phyloP scores from a whole-genome alignment of 2,888 invertebrate species.

The Punctoribates punctum region DNA sequence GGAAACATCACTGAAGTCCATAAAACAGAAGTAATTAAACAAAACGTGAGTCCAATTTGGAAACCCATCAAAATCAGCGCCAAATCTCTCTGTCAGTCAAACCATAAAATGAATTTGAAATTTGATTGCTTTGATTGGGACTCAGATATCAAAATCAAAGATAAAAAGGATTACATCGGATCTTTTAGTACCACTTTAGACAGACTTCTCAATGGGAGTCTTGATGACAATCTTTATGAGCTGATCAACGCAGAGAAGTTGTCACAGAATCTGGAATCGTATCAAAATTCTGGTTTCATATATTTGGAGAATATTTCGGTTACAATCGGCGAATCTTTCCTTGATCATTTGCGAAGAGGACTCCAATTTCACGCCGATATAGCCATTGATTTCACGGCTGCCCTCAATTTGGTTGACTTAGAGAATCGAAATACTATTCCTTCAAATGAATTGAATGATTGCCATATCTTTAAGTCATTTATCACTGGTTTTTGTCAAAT shows the following conservation, averaged over 20 bases:
- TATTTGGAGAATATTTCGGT: background rate
- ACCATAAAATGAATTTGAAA: background rate
- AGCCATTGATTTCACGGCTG: background rate
- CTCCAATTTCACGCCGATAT: background rate
- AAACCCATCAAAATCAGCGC: background rate
- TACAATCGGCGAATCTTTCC: background rate
- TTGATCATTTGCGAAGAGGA: background rate
- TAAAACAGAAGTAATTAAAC: background rate
- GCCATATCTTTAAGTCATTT: background rate
- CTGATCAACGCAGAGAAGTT: background rate
- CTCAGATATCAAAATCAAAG: background rate
- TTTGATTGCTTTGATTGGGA: slow-evolving; percentile 24
- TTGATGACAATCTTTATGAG: background rate
- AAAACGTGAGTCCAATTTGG: background rate
- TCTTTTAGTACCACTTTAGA: background rate
- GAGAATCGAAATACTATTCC: background rate
- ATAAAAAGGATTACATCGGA: background rate
- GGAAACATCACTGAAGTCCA: background rate
- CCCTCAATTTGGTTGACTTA: background rate
- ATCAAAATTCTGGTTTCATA: slow-evolving; percentile 4
- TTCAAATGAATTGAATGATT: background rate
- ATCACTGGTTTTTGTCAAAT: background rate
- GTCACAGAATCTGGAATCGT: background rate
- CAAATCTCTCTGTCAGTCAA: background rate
- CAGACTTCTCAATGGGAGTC: background rate